Evolutionary conservation across 2,113 vertebrate species (phyloP), one percentile per base, ranked within the genome.

Genomic region (Lophius piscatorius): DNA sequence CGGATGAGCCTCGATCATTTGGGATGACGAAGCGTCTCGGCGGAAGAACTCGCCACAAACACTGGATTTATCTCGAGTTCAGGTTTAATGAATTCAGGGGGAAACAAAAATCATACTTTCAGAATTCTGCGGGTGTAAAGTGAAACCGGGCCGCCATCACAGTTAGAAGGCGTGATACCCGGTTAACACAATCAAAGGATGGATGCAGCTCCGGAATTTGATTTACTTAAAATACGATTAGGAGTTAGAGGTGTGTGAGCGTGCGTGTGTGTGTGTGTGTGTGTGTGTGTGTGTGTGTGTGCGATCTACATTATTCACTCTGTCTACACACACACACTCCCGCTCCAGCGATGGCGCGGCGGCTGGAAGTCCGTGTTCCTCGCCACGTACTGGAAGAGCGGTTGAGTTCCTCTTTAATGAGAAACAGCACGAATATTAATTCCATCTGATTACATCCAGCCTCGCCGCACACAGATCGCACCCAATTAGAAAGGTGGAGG

Each of bases 341-440:
- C 17, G 36, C 2, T 28, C 1, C 9, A 28, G 9, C 5, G 5
- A 28, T 9, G 9, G 5, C n/a, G 3, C 26, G 26, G 5, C 3
- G 26, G 17, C 44, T 42, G 18, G 45, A 31, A 61, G 39, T n/a
- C n/a, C n/a, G n/a, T n/a, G n/a, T n/a, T n/a, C n/a, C n/a, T n/a
- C 52, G 31, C 66, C 75, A 54, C 65, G 82, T 79, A 57, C 81
- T 76, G 76, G 77, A 84, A 86, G 84, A 72, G 84, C 79, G 86
- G 80, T 76, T 83, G 61, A 72, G 76, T 83, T 84, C 84, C 83
- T 86, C 72, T 63, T 76, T 89, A 90, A 91, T 90, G 87, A 87
- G 86, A 88, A 90, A 81, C 87, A 88, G 88, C 78, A 82, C 86
- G 88, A 80, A 87, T 86, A 81, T 88, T 91, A 89, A 90, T 88